phyloP scores from a whole-genome alignment of 2,113 vertebrate genomes.

The human region DNA sequence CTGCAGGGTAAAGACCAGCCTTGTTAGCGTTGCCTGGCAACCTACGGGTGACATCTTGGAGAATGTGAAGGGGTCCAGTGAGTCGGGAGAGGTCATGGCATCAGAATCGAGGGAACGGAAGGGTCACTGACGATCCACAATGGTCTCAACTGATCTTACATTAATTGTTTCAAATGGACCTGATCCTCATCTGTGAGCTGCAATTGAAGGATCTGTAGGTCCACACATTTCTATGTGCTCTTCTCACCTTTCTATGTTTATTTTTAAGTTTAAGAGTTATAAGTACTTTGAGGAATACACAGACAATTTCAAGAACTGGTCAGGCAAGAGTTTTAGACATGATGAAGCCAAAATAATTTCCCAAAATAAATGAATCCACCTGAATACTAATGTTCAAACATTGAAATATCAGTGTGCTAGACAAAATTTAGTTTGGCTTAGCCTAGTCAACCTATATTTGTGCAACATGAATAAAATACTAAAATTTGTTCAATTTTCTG shows the following conservation, averaged over 20 bases:
- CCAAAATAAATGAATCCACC: background rate
- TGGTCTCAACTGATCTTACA: background rate
- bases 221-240: background rate
- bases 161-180: background rate
- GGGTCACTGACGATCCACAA: background rate
- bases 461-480: background rate
- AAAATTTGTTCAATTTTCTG: background rate
- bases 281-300: background rate
- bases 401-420: background rate
- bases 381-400: background rate
- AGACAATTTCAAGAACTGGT: background rate
- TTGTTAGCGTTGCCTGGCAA: constrained; percentile 46
- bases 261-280: background rate
- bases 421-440: background rate
- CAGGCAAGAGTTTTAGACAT: background rate
- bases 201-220: background rate
- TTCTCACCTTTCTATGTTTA: background rate
- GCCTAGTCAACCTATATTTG: background rate
- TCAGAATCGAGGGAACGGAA: background rate
- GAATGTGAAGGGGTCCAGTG: background rate
- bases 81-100: background rate
- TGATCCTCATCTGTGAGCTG: background rate
- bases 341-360: background rate
- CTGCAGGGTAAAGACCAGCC: background rate
- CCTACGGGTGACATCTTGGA: background rate